Conservation (phyloP, 1,140 invertebrate species). For the Eriosoma lanigerum region DNA sequence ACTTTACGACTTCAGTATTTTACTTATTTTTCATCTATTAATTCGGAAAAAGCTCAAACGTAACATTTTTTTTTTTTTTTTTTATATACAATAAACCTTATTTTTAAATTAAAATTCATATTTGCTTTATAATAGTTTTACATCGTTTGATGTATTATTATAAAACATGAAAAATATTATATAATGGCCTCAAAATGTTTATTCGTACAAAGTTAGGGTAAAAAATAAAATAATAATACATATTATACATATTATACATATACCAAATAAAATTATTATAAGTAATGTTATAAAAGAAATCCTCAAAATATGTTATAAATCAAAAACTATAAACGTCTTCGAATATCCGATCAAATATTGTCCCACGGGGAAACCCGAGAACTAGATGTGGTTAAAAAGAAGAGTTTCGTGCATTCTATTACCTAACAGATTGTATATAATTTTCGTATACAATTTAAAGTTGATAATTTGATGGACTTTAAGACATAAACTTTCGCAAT, state of each 20-base stretch:
- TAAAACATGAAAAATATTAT: background rate
- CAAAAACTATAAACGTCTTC: background rate
- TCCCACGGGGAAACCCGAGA: background rate
- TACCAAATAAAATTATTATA: too few species aligned
- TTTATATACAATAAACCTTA: background rate
- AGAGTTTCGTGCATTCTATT: background rate
- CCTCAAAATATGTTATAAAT: background rate
- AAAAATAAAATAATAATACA: background rate
- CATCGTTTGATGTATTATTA: background rate
- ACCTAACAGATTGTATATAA: background rate
- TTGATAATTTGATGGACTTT: too few species aligned
- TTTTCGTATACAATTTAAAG: background rate
- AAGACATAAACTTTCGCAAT: too few species aligned
- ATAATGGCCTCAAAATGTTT: background rate
- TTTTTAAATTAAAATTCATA: background rate
- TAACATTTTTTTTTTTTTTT: too few species aligned
- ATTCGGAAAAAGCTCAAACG: background rate
- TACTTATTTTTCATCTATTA: background rate
- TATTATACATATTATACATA: background rate
- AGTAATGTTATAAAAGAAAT: background rate
- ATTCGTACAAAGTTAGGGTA: background rate
- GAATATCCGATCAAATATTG: background rate
- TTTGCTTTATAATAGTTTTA: background rate
- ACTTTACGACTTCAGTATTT: background rate
- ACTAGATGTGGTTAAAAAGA: constrained; percentile 1